phyloP scores from a whole-genome alignment of 2,113 vertebrate species.

The Malurus cyaneus region DNA sequence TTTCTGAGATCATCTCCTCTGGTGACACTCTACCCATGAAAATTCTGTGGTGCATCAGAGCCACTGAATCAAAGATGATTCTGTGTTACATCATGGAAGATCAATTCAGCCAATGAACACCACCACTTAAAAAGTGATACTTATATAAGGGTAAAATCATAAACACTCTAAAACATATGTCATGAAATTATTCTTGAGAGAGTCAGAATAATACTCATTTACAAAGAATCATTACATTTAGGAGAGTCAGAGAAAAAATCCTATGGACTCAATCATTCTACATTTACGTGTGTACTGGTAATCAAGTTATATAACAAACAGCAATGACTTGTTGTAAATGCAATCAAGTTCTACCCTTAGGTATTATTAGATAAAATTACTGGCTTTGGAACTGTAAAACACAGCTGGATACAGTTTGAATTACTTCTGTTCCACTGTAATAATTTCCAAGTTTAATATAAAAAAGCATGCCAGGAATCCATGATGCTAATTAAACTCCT shows the following conservation, averaged over 20 bases:
- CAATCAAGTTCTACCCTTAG: neutral
- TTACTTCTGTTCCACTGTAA: neutral
- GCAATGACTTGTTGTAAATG: neutral
- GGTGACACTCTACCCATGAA: accelerated
- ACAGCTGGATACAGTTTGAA: neutral
- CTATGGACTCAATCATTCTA: neutral
- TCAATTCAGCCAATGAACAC: neutral
- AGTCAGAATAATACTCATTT: neutral
- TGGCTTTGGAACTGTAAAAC: neutral
- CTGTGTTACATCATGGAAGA: neutral
- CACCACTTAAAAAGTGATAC: neutral
- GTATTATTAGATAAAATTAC: neutral
- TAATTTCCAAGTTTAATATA: neutral
- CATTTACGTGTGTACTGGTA: neutral
- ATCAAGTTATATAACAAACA: neutral
- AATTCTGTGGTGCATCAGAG: neutral
- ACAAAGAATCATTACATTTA: neutral
- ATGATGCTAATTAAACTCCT: neutral
- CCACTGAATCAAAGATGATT: neutral
- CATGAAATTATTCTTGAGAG: neutral
- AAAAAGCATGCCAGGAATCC: neutral
- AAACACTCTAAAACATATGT: neutral
- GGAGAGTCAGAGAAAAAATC: neutral
- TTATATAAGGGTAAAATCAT: neutral
- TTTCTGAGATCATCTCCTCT: neutral